Evolutionary conservation across 2,113 vertebrate genomes (phyloP).

Genomic region (Cacatua alba): DNA sequence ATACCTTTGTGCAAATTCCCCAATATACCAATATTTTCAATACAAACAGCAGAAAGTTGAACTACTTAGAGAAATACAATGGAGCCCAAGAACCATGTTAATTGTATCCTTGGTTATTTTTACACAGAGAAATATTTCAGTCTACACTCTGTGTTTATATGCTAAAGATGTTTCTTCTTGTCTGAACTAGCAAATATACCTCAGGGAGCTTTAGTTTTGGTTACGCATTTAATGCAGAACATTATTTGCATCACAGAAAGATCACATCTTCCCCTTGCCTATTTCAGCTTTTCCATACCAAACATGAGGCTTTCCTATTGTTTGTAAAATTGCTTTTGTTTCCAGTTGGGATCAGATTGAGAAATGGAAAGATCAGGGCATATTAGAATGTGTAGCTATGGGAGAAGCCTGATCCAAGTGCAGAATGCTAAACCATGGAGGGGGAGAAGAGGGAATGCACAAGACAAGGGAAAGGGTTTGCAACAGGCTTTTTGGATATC

Average conservation of each 20-base stretch:
- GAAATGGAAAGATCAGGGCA: conserved; percentile 12
- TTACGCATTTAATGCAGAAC: conserved; percentile 28
- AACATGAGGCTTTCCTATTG: conserved; percentile 32
- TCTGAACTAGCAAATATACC: conserved; percentile 55
- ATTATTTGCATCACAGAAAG: conserved; percentile 40
- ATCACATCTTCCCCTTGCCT: conserved; percentile 17
- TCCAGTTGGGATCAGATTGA: conserved; percentile 39
- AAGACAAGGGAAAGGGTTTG: background rate
- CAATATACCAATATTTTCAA: background rate
- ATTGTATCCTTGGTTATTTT: conserved; percentile 53
- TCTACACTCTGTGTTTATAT: conserved; percentile 22
- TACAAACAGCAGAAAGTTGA: background rate
- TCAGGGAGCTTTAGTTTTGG: conserved; percentile 65
- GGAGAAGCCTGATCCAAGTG: background rate
- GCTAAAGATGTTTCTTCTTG: conserved; percentile 54
- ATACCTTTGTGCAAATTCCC: background rate
- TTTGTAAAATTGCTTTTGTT: conserved; percentile 48
- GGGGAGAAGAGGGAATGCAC: background rate
- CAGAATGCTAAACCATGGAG: background rate
- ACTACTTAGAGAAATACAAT: conserved; percentile 8
- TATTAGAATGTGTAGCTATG: background rate
- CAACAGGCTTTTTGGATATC: background rate
- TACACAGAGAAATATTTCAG: conserved; percentile 16
- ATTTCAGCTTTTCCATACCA: background rate
- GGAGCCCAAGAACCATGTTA: background rate